Conservation (phyloP, 2,113 vertebrate genomes). For the Electrona antarctica region DNA sequence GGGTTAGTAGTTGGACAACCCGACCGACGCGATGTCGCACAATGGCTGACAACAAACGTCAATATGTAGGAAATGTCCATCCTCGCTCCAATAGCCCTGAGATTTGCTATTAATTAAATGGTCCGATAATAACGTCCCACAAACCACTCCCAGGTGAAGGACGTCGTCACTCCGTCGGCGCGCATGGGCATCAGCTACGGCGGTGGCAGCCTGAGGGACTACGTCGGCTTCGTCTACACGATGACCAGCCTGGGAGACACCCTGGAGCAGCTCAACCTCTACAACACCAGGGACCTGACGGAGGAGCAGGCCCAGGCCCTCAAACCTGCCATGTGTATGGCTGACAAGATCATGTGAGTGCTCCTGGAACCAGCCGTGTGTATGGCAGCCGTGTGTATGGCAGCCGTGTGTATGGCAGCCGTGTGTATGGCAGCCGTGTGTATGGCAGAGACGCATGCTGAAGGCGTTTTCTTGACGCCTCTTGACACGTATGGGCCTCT, state of each 20-base stretch:
- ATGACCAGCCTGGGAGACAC: constrained; percentile 46
- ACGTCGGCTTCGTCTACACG: constrained; percentile 67
- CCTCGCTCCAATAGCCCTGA: no score
- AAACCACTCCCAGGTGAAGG: constrained; percentile 50
- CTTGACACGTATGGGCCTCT: no score
- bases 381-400: no score
- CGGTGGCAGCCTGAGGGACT: constrained; percentile 60
- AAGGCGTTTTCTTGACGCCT: no score
- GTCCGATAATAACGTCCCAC: constrained; percentile 1
- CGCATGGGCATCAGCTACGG: constrained; percentile 43
- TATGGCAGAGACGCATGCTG: no score
- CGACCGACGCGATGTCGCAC: no score
- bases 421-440: no score
- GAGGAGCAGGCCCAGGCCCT: constrained; percentile 49
- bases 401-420: no score
- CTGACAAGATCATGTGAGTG: constrained; percentile 68
- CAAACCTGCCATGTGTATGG: constrained; percentile 52
- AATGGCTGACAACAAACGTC: no score
- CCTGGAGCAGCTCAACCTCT: constrained; percentile 63
- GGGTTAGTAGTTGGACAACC: no score
- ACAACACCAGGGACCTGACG: constrained; percentile 21
- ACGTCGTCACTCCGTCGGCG: constrained; percentile 27
- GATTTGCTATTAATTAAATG: no score
- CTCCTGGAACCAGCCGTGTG: not conserved
- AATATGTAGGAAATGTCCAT: no score